Base-by-base conservation (phyloP, 1,140 invertebrate genomes). In the Drosophila athabasca region DNA sequence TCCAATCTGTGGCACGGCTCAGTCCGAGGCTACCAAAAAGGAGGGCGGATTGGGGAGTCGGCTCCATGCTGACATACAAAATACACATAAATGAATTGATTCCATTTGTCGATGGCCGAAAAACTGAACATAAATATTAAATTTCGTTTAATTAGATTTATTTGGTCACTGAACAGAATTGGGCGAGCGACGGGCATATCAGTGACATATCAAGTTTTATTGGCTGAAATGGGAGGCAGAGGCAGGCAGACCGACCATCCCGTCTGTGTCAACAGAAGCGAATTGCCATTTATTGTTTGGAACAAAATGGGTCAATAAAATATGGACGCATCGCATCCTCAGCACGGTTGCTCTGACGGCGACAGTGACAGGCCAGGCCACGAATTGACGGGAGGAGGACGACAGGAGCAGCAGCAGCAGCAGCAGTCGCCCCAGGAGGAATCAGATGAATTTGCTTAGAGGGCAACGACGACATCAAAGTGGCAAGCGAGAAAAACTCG, bases 141-240 rank as follows among this genome's bases (percentile, higher is more conserved):
- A 75, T 78, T 78, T 76, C 67, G 66, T 78, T 78, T 78, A 76
- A 76, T 78, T 78, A 77, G 71, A 77, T 75, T 77, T 77, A 64
- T 75, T 70, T 62, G 75, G 41, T 48, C 44, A 31, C 13, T 54
- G 44, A 19, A 29, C 58, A 48, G 39, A 59, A 54, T 45, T 75
- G 51, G 69, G 71, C 61, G 64, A 70, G 51, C 51, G 50, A 41
- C 51, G 57, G 57, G 22, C 44, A 57, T 59, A 62, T 51, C 76
- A 70, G 57, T 71, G 75, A 75, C 62, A 76, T 78, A 71, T 76
- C 72, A 59, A 45, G 29, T 78, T 78, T 78, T 76, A 78, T 78
- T 62, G 57, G 62, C 59, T 70, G 44, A 52, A 39, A 39, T 39
- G 60, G 55, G 41, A 4, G 24, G 24, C 24, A 6, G 24, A 5